Conservation (phyloP, 2,888 invertebrate genomes). For the Epirrhoe tristata region DNA sequence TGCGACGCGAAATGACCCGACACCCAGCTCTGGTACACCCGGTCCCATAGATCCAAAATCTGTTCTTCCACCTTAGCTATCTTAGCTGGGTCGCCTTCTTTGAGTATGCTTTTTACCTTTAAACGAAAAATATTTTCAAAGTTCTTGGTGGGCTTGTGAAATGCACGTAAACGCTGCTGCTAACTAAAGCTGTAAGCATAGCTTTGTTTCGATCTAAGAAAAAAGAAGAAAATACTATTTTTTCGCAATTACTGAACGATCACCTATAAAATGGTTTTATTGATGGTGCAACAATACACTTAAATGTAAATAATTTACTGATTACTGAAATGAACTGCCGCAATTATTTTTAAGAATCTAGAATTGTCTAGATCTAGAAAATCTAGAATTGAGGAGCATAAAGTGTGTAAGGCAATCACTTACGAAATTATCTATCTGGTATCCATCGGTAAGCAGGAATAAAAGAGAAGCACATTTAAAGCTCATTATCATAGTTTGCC, state of each 20-base stretch:
- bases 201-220: too few species aligned
- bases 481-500: conserved; percentile 2
- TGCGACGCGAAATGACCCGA: conserved; percentile 86
- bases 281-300: too few species aligned
- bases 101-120: conserved; percentile 91
- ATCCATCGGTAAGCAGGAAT: conserved; percentile 49
- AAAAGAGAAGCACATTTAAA: conserved; percentile 43
- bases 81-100: conserved; percentile 92
- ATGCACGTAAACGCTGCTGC: neutral
- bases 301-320: too few species aligned
- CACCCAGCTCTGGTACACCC: conserved; percentile 97
- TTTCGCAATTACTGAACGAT: too few species aligned
- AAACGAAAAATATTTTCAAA: neutral
- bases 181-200: too few species aligned
- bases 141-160: neutral
- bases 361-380: too few species aligned
- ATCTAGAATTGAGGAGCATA: too few species aligned
- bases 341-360: neutral
- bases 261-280: too few species aligned
- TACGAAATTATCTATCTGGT: conserved; percentile 43
- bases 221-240: too few species aligned
- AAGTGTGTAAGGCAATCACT: conserved; percentile 16
- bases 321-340: neutral
- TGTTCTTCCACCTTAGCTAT: conserved; percentile 94
- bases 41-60: conserved; percentile 96